phyloP scores from a whole-genome alignment of 2,797 vertebrate species.

The Molossus molossus region DNA sequence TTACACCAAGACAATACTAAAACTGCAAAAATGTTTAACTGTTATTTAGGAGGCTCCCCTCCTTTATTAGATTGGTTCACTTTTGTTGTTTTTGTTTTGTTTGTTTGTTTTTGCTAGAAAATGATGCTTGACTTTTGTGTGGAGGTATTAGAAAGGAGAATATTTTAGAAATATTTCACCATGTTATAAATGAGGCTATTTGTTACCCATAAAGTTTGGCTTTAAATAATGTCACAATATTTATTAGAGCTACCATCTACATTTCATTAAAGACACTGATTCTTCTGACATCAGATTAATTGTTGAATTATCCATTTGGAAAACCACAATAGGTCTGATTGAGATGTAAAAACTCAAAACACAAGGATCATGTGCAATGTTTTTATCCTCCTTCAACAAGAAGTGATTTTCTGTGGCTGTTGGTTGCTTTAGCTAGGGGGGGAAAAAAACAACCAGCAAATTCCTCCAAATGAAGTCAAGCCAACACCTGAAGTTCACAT shows the following conservation, averaged over 20 bases:
- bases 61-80: neutral
- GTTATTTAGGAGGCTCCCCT: neutral
- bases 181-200: conserved; percentile 5
- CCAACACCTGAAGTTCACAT: neutral
- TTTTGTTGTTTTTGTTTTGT: neutral
- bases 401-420: conserved; percentile 17
- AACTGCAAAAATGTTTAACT: neutral
- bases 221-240: conserved; percentile 45
- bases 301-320: conserved; percentile 31
- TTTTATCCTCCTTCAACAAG: neutral
- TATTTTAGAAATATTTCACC: conserved; percentile 58
- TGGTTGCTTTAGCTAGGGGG: neutral
- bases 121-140: neutral
- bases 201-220: neutral
- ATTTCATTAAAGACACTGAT: neutral
- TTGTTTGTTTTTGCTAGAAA: neutral
- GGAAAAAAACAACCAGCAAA: neutral
- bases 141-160: neutral
- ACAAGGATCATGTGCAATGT: neutral
- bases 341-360: neutral
- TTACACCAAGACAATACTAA: neutral
- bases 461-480: neutral
- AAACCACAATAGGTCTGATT: neutral
- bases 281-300: neutral
- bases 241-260: conserved; percentile 16